Conservation (phyloP, 2,888 invertebrate species). For the Dryomyza anilis region DNA sequence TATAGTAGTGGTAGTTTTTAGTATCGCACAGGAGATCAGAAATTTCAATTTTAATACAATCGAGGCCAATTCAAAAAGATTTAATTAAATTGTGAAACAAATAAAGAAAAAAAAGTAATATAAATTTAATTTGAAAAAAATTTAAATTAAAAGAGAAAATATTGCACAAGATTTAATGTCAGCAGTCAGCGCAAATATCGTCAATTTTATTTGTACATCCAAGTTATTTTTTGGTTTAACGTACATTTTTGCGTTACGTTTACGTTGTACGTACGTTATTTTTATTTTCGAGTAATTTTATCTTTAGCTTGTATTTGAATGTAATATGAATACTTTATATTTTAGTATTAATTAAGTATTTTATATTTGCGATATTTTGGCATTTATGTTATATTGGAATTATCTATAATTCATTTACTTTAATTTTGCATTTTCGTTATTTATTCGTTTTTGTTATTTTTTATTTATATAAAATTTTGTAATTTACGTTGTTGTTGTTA, state of each 20-base stretch:
- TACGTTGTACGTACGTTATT: not conserved
- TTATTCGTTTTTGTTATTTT: too few species aligned
- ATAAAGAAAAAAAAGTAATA: slow-evolving; percentile 22
- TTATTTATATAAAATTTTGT: too few species aligned
- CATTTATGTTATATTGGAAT: too few species aligned
- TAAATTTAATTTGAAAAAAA: slow-evolving; percentile 23
- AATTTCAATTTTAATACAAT: slow-evolving; percentile 43
- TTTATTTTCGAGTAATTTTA: not conserved
- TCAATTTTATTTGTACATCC: not conserved
- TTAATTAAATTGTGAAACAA: slow-evolving; percentile 3
- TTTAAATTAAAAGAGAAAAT: slow-evolving; percentile 24
- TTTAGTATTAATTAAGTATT: too few species aligned
- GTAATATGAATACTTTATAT: too few species aligned
- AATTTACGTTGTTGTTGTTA: too few species aligned
- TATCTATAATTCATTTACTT: too few species aligned
- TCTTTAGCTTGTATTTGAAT: not conserved
- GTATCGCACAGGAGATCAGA: slow-evolving; percentile 52
- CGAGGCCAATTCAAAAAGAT: slow-evolving; percentile 21
- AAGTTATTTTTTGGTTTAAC: slow-evolving; percentile 1
- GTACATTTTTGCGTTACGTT: slow-evolving; percentile 1
- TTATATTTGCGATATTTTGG: too few species aligned
- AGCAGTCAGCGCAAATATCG: too few species aligned
- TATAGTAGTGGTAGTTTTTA: slow-evolving; percentile 21
- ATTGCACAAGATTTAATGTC: slow-evolving; percentile 36
- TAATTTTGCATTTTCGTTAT: too few species aligned